Evolutionary conservation across 2,113 vertebrate genomes (phyloP).

Genomic region (Lepus timidus): DNA sequence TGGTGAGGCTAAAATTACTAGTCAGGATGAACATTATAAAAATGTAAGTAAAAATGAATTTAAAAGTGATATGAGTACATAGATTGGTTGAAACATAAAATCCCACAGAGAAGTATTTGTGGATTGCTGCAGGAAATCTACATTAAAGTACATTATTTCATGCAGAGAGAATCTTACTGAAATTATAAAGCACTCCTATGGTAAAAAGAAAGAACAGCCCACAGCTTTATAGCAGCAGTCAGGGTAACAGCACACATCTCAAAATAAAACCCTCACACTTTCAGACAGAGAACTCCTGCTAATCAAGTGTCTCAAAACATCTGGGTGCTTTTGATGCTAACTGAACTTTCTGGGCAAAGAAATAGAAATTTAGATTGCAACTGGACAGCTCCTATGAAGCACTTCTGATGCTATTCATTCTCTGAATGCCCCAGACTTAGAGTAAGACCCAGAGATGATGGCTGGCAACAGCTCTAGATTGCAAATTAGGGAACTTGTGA

Average conservation of each 20-base stretch:
- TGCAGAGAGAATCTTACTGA: constrained; percentile 70
- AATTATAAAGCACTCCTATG: constrained; percentile 75
- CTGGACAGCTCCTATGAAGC: background rate
- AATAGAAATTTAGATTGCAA: background rate
- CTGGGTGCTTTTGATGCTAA: constrained; percentile 53
- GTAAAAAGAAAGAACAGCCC: constrained; percentile 75
- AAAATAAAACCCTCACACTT: constrained; percentile 74
- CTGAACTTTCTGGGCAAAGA: constrained; percentile 40
- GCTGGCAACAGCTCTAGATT: background rate
- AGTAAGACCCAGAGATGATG: background rate
- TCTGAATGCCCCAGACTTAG: constrained; percentile 6
- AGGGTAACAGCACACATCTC: constrained; percentile 63
- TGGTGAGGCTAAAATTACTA: constrained; percentile 70
- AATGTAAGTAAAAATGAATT: constrained; percentile 79
- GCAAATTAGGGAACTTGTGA: background rate
- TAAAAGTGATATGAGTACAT: constrained; percentile 79
- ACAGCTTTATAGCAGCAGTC: constrained; percentile 62
- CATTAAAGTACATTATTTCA: constrained; percentile 72
- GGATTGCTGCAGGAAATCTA: constrained; percentile 73
- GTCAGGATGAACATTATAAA: constrained; percentile 73
- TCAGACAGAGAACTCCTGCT: constrained; percentile 55
- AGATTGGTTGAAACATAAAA: constrained; percentile 78
- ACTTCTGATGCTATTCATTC: constrained; percentile 40
- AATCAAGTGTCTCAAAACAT: constrained; percentile 77
- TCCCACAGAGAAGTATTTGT: constrained; percentile 78